Conservation (phyloP, 1,140 invertebrate genomes). For the Pachypeltis micranthus region DNA sequence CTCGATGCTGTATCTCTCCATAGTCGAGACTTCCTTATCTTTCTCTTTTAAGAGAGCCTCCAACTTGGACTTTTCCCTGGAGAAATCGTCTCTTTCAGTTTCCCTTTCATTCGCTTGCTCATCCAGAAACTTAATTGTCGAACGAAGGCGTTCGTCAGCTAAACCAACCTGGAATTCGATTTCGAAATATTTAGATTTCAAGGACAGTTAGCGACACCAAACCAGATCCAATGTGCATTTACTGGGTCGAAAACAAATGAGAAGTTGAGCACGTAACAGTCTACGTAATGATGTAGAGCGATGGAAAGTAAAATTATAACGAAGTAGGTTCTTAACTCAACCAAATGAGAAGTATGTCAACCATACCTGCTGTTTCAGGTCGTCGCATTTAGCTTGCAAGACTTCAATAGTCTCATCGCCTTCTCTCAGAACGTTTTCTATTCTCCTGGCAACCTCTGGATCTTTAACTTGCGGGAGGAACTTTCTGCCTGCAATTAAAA, state of each 20-base stretch:
- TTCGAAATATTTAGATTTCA: too few relatives aligned
- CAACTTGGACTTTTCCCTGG: slow-evolving; percentile 45
- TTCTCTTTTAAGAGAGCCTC: slow-evolving; percentile 48
- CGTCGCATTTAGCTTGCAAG: slow-evolving; percentile 49
- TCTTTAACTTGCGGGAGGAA: background rate
- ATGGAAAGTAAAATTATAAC: too few relatives aligned
- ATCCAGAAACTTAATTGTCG: slow-evolving; percentile 60
- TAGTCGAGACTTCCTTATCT: slow-evolving; percentile 35
- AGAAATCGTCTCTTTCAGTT: slow-evolving; percentile 61
- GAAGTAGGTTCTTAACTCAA: slow-evolving; percentile 1
- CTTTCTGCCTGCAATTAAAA: background rate
- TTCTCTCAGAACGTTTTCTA: slow-evolving; percentile 47
- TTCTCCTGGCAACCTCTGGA: slow-evolving; percentile 40
- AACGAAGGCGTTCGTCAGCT: slow-evolving; percentile 62
- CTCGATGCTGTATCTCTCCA: slow-evolving; percentile 30
- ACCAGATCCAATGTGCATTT: too few relatives aligned
- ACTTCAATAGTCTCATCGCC: slow-evolving; percentile 50
- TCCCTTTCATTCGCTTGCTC: slow-evolving; percentile 67
- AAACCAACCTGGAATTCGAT: slow-evolving; percentile 49
- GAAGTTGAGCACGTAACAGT: too few relatives aligned
- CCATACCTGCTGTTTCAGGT: slow-evolving; percentile 56
- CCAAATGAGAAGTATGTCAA: background rate
- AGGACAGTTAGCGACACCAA: too few relatives aligned
- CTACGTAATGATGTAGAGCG: too few relatives aligned
- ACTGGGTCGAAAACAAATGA: too few relatives aligned